These are phyloP conservation scores for Zoanthus sociatus DNA, from an alignment of 92 coral and sea anemone species.

Conservation along the genomic window DNA sequence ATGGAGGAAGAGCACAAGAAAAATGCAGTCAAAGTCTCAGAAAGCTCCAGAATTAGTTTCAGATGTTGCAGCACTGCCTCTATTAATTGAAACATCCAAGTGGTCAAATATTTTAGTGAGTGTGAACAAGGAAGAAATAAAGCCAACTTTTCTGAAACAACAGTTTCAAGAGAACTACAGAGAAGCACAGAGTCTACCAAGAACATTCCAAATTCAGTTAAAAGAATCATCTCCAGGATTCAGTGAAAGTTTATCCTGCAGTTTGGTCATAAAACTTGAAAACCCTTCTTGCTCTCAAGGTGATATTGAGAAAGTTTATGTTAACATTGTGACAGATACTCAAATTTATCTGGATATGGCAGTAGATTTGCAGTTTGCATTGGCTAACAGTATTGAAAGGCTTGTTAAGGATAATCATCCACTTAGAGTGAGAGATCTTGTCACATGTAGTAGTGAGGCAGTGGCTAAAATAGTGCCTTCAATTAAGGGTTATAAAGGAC, in stretches of 20 bases:
- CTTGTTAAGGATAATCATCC: neutral
- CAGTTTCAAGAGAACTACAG: constrained; percentile 51
- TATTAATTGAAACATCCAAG: neutral
- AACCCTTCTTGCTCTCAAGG: neutral
- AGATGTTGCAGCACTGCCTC: too few species aligned
- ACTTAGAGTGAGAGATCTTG: constrained; percentile 32
- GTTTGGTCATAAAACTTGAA: neutral
- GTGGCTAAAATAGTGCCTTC: constrained; percentile 1
- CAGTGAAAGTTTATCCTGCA: constrained; percentile 2
- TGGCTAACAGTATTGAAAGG: neutral
- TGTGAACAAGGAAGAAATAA: constrained; percentile 27
- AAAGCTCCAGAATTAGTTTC: neutral
- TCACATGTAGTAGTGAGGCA: neutral
- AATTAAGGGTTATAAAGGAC: neutral
- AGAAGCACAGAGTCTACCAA: constrained; percentile 56
- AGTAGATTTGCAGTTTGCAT: constrained; percentile 21
- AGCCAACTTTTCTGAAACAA: constrained; percentile 20
- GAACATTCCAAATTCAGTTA: constrained; percentile 48
- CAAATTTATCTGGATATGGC: constrained; percentile 24
- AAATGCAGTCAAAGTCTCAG: neutral
- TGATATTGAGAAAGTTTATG: constrained; percentile 3
- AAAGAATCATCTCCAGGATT: neutral
- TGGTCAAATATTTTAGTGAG: neutral
- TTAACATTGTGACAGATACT: neutral
- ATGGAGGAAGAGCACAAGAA: neutral